Conservation (phyloP, 2,797 vertebrate genomes). For the Muscicapa striata region DNA sequence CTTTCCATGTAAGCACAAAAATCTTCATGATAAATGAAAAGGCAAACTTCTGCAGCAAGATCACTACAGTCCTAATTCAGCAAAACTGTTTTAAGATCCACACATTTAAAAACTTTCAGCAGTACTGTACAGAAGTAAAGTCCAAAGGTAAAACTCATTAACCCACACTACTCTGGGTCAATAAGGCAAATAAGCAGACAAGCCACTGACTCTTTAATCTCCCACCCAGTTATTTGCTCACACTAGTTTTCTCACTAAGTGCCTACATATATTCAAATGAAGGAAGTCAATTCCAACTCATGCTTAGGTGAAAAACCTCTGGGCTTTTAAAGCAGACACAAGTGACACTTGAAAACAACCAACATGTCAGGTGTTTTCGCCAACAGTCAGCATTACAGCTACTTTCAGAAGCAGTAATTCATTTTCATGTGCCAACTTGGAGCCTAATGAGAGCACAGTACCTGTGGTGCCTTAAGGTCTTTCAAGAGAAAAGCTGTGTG, state of each 20-base stretch:
- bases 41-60: neutral
- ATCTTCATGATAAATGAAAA: neutral
- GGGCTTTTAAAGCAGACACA: neutral
- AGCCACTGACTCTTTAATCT: neutral
- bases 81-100: neutral
- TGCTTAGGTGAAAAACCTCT: neutral
- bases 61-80: neutral
- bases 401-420: neutral
- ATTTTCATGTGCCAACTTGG: neutral
- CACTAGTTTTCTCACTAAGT: neutral
- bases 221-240: neutral
- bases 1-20: neutral
- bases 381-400: neutral
- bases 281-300: neutral
- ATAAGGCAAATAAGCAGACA: neutral
- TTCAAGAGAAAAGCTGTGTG: neutral
- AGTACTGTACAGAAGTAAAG: neutral
- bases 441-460: neutral
- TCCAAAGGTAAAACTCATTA: constrained; percentile 22
- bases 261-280: neutral
- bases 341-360: neutral
- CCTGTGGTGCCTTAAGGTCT: neutral
- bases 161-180: neutral
- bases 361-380: neutral
- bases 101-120: neutral